A percentile compares a stretch with the other conserved stretches of the same genome.
Conservation (phyloP, 1,140 invertebrate species). For the Adelges cooleyi region DNA sequence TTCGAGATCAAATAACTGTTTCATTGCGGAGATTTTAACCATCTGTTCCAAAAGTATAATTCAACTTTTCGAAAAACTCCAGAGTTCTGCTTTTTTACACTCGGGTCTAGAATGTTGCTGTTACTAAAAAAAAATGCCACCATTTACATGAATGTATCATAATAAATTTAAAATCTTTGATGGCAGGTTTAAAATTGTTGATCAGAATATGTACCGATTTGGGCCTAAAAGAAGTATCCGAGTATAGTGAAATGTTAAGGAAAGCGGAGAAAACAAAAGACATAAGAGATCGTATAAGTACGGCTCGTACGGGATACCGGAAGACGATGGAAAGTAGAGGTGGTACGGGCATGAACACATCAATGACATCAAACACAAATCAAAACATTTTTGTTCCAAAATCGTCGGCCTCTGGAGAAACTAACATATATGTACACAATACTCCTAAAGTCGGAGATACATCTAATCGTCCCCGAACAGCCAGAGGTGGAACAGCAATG, state of each 20-base stretch:
- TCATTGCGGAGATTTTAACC: too few relatives aligned
- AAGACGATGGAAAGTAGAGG: constrained; percentile 24
- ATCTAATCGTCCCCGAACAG: background rate
- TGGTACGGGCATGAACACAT: background rate
- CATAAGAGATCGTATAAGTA: constrained; percentile 49
- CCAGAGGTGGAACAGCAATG: constrained; percentile 12
- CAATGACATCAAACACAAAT: background rate
- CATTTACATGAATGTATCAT: too few relatives aligned
- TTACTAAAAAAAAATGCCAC: too few relatives aligned
- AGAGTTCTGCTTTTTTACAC: too few relatives aligned
- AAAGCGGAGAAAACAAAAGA: constrained; percentile 71
- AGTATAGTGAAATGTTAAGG: constrained; percentile 68
- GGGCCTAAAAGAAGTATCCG: constrained; percentile 64
- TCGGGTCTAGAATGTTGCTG: too few relatives aligned
- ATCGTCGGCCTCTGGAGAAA: background rate
- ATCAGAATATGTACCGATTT: constrained; percentile 70
- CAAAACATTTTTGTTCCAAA: constrained; percentile 8
- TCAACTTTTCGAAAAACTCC: too few relatives aligned
- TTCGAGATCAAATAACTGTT: too few relatives aligned
- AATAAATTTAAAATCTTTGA: background rate
- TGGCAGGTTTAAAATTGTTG: constrained; percentile 62
- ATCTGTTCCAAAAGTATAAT: too few relatives aligned
- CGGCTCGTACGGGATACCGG: constrained; percentile 41
- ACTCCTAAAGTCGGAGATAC: constrained; percentile 31
- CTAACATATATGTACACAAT: constrained; percentile 19